phyloP scores from a whole-genome alignment of 2,797 vertebrate genomes.

The Acanthornis magna region DNA sequence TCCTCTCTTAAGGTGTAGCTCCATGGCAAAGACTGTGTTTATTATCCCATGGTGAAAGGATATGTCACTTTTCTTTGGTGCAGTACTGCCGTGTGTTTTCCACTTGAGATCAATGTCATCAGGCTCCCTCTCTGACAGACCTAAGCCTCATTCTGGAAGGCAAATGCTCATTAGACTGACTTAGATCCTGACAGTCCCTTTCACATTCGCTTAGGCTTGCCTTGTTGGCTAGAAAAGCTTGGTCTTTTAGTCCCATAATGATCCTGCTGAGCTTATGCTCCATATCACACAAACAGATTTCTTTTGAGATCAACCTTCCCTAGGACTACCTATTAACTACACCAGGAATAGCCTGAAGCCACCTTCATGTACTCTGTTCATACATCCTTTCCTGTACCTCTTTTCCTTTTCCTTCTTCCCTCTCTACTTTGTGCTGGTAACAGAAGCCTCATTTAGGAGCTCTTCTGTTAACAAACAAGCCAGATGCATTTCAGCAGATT shows the following conservation, averaged over 20 bases:
- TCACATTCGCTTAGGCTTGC: neutral
- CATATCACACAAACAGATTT: rapidly evolving
- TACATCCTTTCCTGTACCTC: neutral
- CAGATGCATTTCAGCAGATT: neutral
- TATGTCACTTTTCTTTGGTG: neutral
- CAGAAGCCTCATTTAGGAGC: neutral
- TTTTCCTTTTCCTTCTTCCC: neutral
- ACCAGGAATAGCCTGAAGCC: neutral
- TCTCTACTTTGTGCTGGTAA: neutral
- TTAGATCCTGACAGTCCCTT: neutral
- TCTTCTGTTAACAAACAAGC: neutral
- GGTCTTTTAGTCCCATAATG: neutral
- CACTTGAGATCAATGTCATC: neutral
- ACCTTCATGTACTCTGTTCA: neutral
- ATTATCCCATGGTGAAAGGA: neutral
- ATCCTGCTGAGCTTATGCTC: neutral
- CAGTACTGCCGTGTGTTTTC: neutral
- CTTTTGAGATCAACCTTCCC: neutral
- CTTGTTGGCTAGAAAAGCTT: neutral
- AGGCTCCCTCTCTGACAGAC: neutral
- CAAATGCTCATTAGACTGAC: neutral
- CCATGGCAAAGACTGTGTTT: neutral
- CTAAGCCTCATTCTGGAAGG: neutral
- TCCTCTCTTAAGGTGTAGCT: neutral
- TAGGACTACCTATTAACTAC: neutral